Percentiles rank a stretch among this genome's conserved stretches.
These are phyloP conservation scores for Dasyurus viverrinus DNA, from an alignment of 2,113 vertebrate genomes.

Conservation along the genomic window DNA sequence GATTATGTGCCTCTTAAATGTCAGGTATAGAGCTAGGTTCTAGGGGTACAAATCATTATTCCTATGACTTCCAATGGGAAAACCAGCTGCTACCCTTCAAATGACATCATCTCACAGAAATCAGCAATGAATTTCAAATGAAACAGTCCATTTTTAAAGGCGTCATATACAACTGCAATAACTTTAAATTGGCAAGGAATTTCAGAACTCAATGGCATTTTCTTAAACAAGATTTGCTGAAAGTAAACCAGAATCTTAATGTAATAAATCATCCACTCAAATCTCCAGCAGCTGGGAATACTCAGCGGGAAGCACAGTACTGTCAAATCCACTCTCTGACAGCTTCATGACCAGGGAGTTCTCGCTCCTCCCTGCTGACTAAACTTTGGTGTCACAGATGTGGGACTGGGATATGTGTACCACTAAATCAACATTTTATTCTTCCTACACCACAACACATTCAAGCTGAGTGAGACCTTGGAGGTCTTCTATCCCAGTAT, in stretches of 20 bases:
- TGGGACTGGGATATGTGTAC: neutral
- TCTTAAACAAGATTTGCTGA: neutral
- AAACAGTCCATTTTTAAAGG: neutral
- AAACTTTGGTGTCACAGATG: slow-evolving; percentile 7
- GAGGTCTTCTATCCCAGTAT: neutral
- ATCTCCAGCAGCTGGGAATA: neutral
- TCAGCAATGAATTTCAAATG: neutral
- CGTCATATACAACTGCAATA: neutral
- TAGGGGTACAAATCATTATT: neutral
- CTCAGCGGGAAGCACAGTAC: neutral
- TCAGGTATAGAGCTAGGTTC: neutral
- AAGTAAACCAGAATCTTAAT: neutral
- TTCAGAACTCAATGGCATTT: slow-evolving; percentile 12
- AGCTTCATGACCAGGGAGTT: neutral
- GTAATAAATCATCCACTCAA: neutral
- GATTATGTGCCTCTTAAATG: neutral
- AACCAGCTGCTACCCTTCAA: neutral
- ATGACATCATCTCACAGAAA: slow-evolving; percentile 8
- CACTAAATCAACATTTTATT: neutral
- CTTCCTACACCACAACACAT: neutral
- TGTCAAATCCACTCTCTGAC: neutral
- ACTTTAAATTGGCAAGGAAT: neutral
- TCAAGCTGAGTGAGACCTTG: neutral
- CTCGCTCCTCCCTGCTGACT: neutral
- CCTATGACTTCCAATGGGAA: slow-evolving; percentile 12